These are phyloP conservation scores for Pseudomyrmex flavicornis DNA, from an alignment of 1,140 invertebrate genomes.

Conservation along the genomic window DNA sequence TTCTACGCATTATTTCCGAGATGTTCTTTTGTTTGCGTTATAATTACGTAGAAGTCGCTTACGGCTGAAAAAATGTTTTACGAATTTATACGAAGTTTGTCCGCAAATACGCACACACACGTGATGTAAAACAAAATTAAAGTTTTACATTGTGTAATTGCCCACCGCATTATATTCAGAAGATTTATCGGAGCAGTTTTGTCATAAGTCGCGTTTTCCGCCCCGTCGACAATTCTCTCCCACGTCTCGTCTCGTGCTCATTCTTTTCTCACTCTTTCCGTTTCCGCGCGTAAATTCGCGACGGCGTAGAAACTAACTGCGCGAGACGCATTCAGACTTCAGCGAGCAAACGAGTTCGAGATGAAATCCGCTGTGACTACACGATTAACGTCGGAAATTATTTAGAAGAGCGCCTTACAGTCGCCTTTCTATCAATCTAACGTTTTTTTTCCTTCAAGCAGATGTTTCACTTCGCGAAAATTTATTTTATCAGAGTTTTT, in stretches of 20 bases:
- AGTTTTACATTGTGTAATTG: not conserved
- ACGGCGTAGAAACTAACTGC: conserved; percentile 36
- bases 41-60: not conserved
- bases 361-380: conserved; percentile 31
- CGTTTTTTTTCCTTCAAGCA: not conserved
- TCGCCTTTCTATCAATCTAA: not conserved
- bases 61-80: not conserved
- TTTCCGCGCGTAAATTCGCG: conserved; percentile 50
- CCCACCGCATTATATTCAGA: not conserved
- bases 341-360: conserved; percentile 27
- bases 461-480: not conserved
- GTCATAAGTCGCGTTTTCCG: conserved; percentile 39
- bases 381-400: conserved; percentile 27
- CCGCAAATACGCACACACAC: not conserved
- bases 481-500: too few species aligned
- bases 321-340: conserved; percentile 18
- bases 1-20: too few species aligned
- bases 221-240: conserved; percentile 15
- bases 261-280: conserved; percentile 18
- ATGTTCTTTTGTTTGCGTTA: too few species aligned
- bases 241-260: conserved; percentile 31
- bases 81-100: not conserved
- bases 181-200: conserved; percentile 26
- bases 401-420: conserved; percentile 16
- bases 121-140: conserved; percentile 12